phyloP scores from a whole-genome alignment of 2,113 vertebrate species.

The Pteruthius melanotis region DNA sequence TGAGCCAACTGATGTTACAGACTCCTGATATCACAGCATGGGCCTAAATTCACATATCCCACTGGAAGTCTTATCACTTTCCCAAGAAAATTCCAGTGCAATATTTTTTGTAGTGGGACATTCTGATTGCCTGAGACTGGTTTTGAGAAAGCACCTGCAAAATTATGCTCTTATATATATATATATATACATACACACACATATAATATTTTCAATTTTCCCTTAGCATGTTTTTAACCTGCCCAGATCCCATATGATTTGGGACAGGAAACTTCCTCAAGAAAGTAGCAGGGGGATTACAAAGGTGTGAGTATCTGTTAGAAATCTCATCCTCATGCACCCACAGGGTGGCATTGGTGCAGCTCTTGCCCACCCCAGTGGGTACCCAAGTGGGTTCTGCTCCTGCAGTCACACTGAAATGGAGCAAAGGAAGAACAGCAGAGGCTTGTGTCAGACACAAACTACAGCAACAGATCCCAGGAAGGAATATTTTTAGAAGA shows the following conservation, averaged over 20 bases:
- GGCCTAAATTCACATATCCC: not conserved
- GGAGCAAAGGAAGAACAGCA: not conserved
- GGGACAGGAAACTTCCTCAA: not conserved
- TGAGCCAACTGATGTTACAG: not conserved
- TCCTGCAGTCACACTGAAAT: not conserved
- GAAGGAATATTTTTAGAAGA: not conserved
- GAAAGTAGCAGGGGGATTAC: not conserved
- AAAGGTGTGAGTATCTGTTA: not conserved
- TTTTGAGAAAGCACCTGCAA: not conserved
- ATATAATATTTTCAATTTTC: not conserved
- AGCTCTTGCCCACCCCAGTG: rapidly evolving
- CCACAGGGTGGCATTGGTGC: not conserved
- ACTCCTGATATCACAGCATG: not conserved
- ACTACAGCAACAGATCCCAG: not conserved
- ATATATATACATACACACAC: too few relatives aligned
- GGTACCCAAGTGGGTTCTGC: not conserved
- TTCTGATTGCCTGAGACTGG: not conserved
- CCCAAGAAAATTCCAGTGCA: not conserved
- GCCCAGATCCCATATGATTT: not conserved
- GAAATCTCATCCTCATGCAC: not conserved
- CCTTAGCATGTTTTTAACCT: not conserved
- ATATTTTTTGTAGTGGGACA: not conserved
- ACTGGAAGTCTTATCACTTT: not conserved
- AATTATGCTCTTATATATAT: not conserved
- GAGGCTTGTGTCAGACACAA: not conserved